Base-by-base conservation (phyloP, 2,888 invertebrate species). In the Xestia rhomboidea region DNA sequence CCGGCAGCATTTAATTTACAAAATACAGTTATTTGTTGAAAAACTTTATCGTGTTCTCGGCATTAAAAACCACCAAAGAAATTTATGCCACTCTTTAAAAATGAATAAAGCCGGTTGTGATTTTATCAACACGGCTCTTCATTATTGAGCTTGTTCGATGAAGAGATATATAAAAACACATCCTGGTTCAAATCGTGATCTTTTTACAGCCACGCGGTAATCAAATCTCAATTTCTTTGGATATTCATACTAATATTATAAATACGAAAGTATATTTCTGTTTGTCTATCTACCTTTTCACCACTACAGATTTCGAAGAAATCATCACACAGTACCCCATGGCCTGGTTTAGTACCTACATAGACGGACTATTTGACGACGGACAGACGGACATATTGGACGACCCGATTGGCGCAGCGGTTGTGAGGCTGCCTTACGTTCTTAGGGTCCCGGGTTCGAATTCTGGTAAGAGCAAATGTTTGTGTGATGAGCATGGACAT, bases 161-260 rank as follows among this genome's bases (percentile, higher is more conserved):
- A 38, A 8, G 24, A 34, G 4, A 34, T 41, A 54, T 13, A 27
- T n/a, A 51, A 68, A 66, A 27, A n/a, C 15, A 57, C 27, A 34
- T 80, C 57, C 34, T 80, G 41, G 24, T 80, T 7, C 10, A 44
- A 80, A 67, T 34, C 49, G 57, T 66, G 66, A 60, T 34, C 24
- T 15, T 79, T 54, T 4, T n/a, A 38, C 1, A 49, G 18, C 2
- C 7, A 8, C 15, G n/a, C 21, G n/a, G 49, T 38, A 6, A 66
- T 30, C 6, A 70, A 51, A 46, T 60, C 18, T 60, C 30, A 27
- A 60, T 60, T 60, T 30, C 18, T 30, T 60, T 30, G 21, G 3
- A 30, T 21, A 11, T 30, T 21, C 10, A 30, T 30, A 60, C 30
- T 18, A 18, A 18, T 30, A 60, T 62, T 34, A 34, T 34, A 18